phyloP scores from a whole-genome alignment of 1,140 invertebrate genomes.

The Cydia amplana region DNA sequence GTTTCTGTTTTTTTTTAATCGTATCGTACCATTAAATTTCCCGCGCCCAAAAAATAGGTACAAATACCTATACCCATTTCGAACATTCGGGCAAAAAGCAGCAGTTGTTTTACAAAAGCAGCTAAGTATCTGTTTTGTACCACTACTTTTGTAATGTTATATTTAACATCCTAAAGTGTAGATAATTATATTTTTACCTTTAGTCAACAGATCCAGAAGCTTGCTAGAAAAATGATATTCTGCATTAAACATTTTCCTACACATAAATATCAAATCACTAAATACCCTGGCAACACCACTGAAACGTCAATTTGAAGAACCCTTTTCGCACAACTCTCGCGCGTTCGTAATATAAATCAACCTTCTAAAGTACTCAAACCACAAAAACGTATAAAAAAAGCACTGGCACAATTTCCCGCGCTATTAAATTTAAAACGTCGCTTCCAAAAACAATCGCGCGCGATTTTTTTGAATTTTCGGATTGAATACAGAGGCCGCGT shows the following conservation, averaged over 20 bases:
- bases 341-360: constrained; percentile 3
- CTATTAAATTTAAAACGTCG: neutral
- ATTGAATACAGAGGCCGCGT: too few species aligned
- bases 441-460: neutral
- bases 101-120: too few species aligned
- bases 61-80: too few species aligned
- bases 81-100: too few species aligned
- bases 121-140: too few species aligned
- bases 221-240: constrained; percentile 76
- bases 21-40: too few species aligned
- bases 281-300: constrained; percentile 20
- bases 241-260: constrained; percentile 58
- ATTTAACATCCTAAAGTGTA: neutral
- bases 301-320: neutral
- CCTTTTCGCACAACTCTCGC: neutral
- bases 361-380: neutral
- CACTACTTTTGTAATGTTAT: too few species aligned
- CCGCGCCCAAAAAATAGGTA: too few species aligned
- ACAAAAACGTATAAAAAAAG: neutral
- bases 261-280: constrained; percentile 37
- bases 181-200: constrained; percentile 51
- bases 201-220: constrained; percentile 67
- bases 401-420: constrained; percentile 11
- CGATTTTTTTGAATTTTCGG: too few species aligned
- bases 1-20: too few species aligned